Evolutionary conservation across 2,797 vertebrate species (phyloP).

Genomic region (Peromyscus attwateri): DNA sequence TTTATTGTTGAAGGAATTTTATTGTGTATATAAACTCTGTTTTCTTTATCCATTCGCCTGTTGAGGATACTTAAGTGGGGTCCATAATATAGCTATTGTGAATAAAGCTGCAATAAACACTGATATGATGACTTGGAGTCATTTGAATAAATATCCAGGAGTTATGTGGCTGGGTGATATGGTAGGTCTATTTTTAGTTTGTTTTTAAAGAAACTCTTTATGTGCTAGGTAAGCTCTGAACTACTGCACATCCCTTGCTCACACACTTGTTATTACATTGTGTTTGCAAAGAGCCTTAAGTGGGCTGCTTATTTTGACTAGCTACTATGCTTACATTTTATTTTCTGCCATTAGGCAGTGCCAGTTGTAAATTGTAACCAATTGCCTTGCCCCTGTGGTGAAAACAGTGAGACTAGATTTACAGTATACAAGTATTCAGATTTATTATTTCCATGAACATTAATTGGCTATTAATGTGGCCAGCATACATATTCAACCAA

Average conservation of each 20-base stretch:
- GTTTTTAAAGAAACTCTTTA: background rate
- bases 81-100: background rate
- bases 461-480: slow-evolving; percentile 27
- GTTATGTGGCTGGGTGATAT: background rate
- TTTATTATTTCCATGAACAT: slow-evolving; percentile 55
- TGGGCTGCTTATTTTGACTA: background rate
- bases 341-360: slow-evolving; percentile 26
- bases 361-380: slow-evolving; percentile 47
- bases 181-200: background rate
- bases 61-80: background rate
- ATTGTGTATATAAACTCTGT: background rate
- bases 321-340: slow-evolving; percentile 66
- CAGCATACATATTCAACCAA: background rate
- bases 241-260: no score
- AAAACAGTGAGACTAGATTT: background rate
- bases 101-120: background rate
- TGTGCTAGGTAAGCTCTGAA: background rate
- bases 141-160: background rate
- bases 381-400: background rate
- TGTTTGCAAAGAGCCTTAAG: background rate
- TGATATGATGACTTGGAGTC: background rate
- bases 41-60: background rate
- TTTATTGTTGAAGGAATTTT: background rate
- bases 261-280: slow-evolving; percentile 13
- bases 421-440: background rate